Evolutionary conservation across 2,888 invertebrate species (phyloP), one percentile per base, ranked within the genome.

Genomic region (Patella ulyssiponensis): DNA sequence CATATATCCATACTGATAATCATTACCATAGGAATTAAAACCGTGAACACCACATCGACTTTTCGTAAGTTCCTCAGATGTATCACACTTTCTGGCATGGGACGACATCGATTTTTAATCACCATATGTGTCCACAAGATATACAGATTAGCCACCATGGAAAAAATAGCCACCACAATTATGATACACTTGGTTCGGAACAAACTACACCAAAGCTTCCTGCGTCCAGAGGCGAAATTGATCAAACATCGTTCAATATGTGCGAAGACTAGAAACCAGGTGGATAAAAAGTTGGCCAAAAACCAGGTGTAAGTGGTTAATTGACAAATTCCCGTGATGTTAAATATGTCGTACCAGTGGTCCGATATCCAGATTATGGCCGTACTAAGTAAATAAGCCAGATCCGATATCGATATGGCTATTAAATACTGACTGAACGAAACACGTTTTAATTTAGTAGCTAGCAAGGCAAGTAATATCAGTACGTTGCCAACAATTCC

Each of bases 21-120:
- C 3, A 83, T 69, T 2, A 83, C 11, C 69, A 83, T 80, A 20
- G 87, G 87, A 12, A 86, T 64, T 58, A 86, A 80, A 51, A 82
- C 82, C 2, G 85, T 82, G 74, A 86, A 83, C 1, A 87, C 84
- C 15, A 83, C 81, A 73, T 88, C 88, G 4, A 88, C 82, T 71
- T 87, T 85, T 12, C 86, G 74, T n/a, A 88, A 78, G 11, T 84
- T 74, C 15, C 82, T 76, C 14, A 88, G 82, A 72, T 87, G 83
- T 53, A 81, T 77, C 0, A 82, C 78, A 58, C 85, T 85, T 77
- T 88, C 87, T 15, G 81, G 81, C 78, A 88, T 86, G 15, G 86
- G 80, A 20, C 80, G 80, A 75, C 88, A 88, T n/a, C 33, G 44
- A 27, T 72, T 17, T 27, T 58, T 74, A 0, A 71, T 73, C 33